Percentiles rank a stretch among this genome's conserved stretches.
phyloP scores from a whole-genome alignment of 1,140 invertebrate species.

The Conopomorpha cramerella region DNA sequence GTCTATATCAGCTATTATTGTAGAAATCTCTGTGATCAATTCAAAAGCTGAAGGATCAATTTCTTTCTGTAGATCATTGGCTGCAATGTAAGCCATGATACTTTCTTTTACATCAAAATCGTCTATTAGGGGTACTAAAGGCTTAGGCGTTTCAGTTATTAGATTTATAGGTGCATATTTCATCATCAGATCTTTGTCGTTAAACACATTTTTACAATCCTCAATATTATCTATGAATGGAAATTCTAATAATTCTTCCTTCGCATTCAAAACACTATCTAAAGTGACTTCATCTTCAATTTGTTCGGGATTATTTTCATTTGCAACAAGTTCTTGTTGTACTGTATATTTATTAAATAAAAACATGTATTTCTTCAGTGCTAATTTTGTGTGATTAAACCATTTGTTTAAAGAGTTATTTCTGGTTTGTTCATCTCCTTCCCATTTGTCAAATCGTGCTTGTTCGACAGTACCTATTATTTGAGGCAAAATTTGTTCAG shows the following conservation, averaged over 20 bases:
- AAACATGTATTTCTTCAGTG: slow-evolving; percentile 19
- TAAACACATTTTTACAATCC: slow-evolving; percentile 16
- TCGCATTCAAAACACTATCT: slow-evolving; percentile 3
- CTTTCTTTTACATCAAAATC: slow-evolving; percentile 37
- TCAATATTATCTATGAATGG: slow-evolving; percentile 27
- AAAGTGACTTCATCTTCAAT: slow-evolving; percentile 1
- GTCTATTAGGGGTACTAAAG: slow-evolving; percentile 22
- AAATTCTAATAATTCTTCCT: slow-evolving; percentile 17
- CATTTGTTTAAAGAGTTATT: slow-evolving; percentile 22
- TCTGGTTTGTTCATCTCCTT: slow-evolving; percentile 25
- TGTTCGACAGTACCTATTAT: slow-evolving; percentile 38
- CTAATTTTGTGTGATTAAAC: slow-evolving; percentile 12
- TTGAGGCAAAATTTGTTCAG: slow-evolving; percentile 41
- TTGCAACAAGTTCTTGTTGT: slow-evolving; percentile 2
- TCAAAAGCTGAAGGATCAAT: slow-evolving; percentile 30
- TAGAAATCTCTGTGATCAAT: slow-evolving; percentile 36
- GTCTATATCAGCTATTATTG: slow-evolving; percentile 34
- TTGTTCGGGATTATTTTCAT: slow-evolving; percentile 3
- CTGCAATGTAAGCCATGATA: slow-evolving; percentile 29
- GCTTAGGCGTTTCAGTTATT: slow-evolving; percentile 18
- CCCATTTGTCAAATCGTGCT: slow-evolving; percentile 26
- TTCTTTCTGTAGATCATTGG: slow-evolving; percentile 39
- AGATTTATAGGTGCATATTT: slow-evolving; percentile 26
- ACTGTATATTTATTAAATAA: no score
- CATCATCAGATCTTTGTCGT: slow-evolving; percentile 14